Base-by-base conservation (phyloP, 2,113 vertebrate species). In the Bubo blakistoni region DNA sequence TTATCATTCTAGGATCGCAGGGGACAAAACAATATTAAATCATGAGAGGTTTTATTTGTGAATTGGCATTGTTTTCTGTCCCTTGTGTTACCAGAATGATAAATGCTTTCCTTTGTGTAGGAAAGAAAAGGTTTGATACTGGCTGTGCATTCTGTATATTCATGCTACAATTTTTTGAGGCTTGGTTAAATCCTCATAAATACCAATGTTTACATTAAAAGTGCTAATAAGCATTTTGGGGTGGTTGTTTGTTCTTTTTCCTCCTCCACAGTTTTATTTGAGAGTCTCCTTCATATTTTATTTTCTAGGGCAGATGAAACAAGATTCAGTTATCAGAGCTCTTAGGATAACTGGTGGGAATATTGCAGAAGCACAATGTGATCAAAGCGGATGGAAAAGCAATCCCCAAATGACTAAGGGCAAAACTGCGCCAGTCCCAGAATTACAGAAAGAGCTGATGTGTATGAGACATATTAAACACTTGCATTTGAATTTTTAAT, bases 11-110 rank as follows among this genome's bases (percentile, higher is more conserved):
- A 83, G 88, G 91, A 95, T 97, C 71, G 3, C 91, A 79, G 42
- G 93, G 96, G 90, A 96, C 88, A 93, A 91, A 95, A 66, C 77
- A 91, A 92, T 94, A 96, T 95, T 95, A 94, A 97, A 96, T 94
- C 90, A 96, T 90, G 91, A 92, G 91, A 94, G 85, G 87, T 89
- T 97, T 95, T 96, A 84, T 92, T 90, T 90, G 73, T 84, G 92
- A 92, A 96, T 91, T 90, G 82, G 88, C 94, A 81, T 95, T 96
- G 85, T 94, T 90, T 97, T 93, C 80, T 91, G 76, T 94, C 90
- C 88, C 86, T 85, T 85, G 40, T 87, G 59, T 81, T 93, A 85
- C 77, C 49, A 94, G 90, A 92, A 97, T 95, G 92, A 97, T 93
- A 95, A 96, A 96, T 92, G 83, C 17, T 87, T 93, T 92, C 84